These are phyloP conservation scores for Chlorodrepanis virens DNA, from an alignment of 2,113 vertebrate genomes.

Conservation along the genomic window DNA sequence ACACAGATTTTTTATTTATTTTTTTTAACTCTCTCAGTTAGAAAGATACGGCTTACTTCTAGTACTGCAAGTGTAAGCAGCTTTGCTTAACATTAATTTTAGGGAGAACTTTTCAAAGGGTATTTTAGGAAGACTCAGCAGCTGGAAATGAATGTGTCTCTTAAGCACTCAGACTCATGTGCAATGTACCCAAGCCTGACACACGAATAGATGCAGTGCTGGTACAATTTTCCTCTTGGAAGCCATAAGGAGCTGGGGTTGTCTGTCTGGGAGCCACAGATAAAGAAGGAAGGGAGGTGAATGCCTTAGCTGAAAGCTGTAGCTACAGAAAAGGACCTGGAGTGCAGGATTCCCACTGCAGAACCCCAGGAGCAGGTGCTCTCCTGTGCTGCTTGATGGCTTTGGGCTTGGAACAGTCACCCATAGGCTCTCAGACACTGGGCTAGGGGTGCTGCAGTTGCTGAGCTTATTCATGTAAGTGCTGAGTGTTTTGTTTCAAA, in stretches of 20 bases:
- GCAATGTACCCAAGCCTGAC: background rate
- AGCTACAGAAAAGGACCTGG: background rate
- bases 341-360: background rate
- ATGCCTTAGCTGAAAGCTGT: background rate
- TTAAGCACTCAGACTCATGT: background rate
- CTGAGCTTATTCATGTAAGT: constrained; percentile 37
- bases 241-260: background rate
- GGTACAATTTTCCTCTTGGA: background rate
- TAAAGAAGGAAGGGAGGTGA: background rate
- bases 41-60: background rate
- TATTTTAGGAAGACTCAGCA: background rate
- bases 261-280: background rate
- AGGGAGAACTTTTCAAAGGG: background rate
- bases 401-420: background rate
- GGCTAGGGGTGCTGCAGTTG: constrained; percentile 18
- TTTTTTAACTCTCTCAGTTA: background rate
- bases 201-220: background rate
- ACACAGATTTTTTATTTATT: background rate
- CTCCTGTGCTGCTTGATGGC: background rate
- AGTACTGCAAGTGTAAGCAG: background rate
- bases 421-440: background rate
- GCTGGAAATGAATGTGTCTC: background rate
- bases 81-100: background rate
- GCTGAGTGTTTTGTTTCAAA: constrained; percentile 63
- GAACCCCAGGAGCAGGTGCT: background rate